These are phyloP conservation scores for Streptopelia turtur DNA, from an alignment of 2,797 vertebrate genomes.

Conservation along the genomic window DNA sequence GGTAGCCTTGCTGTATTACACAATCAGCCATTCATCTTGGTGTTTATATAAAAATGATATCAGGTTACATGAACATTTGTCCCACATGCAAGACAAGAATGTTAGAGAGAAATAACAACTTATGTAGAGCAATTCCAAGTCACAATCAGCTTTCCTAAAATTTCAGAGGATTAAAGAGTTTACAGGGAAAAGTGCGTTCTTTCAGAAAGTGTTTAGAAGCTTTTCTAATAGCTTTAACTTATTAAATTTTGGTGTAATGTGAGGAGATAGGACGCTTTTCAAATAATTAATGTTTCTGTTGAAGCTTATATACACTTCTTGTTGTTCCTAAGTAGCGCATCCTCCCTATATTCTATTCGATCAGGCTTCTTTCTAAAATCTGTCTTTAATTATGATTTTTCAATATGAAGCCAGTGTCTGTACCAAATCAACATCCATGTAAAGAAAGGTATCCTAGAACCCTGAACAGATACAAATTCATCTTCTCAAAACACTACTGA, in stretches of 20 bases:
- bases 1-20: background rate
- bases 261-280: background rate
- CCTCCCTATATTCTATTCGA: background rate
- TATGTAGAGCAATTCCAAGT: background rate
- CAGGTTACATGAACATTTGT: background rate
- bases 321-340: background rate
- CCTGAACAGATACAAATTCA: background rate
- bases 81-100: background rate
- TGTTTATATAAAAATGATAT: background rate
- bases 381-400: background rate
- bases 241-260: background rate
- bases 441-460: background rate
- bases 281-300: background rate
- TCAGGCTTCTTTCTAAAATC: background rate
- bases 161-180: background rate
- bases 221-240: background rate
- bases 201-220: background rate
- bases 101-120: background rate
- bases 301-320: background rate
- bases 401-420: background rate
- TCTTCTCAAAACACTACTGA: background rate
- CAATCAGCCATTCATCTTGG: background rate
- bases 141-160: background rate
- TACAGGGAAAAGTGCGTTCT: background rate
- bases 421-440: background rate